Evolutionary conservation across 2,113 vertebrate species (phyloP).

Genomic region (Myotis yumanensis): DNA sequence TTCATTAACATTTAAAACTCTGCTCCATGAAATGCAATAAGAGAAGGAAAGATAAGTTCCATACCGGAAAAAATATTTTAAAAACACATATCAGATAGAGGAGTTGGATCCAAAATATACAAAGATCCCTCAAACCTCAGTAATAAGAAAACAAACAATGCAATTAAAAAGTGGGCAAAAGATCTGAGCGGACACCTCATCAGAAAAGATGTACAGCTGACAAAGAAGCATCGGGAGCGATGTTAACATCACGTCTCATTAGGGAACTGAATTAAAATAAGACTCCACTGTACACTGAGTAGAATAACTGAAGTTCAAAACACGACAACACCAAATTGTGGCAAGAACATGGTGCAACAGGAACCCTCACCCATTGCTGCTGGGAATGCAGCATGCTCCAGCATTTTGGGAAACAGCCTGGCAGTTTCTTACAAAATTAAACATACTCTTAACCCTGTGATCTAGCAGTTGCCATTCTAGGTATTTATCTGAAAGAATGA

Average conservation of each 20-base stretch:
- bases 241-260: not conserved
- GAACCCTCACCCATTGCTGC: fast-evolving
- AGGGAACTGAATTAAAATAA: not conserved
- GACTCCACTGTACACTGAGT: fast-evolving
- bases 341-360: fast-evolving
- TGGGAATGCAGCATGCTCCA: not conserved
- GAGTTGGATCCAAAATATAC: slow-evolving; percentile 4
- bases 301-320: not conserved
- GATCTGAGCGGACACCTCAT: not conserved
- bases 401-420: not conserved
- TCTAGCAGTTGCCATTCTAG: not conserved
- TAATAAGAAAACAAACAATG: not conserved
- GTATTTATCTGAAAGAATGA: not conserved
- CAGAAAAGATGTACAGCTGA: not conserved
- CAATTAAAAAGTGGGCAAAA: not conserved
- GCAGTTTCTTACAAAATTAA: not conserved
- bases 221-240: not conserved
- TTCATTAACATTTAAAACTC: not conserved
- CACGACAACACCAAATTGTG: fast-evolving
- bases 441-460: not conserved
- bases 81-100: not conserved
- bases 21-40: not conserved
- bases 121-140: not conserved
- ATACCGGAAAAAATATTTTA: not conserved
- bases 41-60: not conserved